These are phyloP conservation scores for Potamilus streckersoni DNA, from an alignment of 1,140 invertebrate genomes.

Conservation along the genomic window DNA sequence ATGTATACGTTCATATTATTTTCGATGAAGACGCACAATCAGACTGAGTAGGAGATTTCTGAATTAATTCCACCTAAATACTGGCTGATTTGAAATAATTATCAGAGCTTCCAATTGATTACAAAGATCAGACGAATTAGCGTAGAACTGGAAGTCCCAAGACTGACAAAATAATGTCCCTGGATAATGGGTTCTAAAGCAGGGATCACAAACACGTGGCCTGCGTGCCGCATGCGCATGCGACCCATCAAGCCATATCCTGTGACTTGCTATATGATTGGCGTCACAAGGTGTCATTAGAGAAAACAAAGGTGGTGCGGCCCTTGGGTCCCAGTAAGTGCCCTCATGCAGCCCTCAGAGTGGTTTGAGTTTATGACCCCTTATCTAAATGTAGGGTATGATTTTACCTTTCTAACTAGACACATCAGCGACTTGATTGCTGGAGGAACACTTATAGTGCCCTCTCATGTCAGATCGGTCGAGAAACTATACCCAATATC, in stretches of 20 bases:
- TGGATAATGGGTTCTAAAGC: background rate
- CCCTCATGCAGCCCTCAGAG: background rate
- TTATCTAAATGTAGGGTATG: background rate
- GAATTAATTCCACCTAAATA: too few relatives aligned
- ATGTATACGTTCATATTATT: too few relatives aligned
- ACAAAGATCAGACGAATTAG: too few relatives aligned
- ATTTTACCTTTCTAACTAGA: background rate
- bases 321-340: too few relatives aligned
- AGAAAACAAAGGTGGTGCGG: background rate
- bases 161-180: too few relatives aligned
- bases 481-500: conserved; percentile 1
- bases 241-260: background rate
- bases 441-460: conserved; percentile 1
- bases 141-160: too few relatives aligned
- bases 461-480: conserved; percentile 6
- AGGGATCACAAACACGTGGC: conserved; percentile 1
- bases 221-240: background rate
- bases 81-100: too few relatives aligned
- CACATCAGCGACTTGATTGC: background rate
- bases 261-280: too few relatives aligned
- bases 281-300: background rate
- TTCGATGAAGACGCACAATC: too few relatives aligned
- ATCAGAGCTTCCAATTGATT: too few relatives aligned
- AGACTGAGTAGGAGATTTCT: too few relatives aligned
- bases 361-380: background rate